Conservation (phyloP, 1,140 invertebrate species). For the Gonatopus flavifemur region DNA sequence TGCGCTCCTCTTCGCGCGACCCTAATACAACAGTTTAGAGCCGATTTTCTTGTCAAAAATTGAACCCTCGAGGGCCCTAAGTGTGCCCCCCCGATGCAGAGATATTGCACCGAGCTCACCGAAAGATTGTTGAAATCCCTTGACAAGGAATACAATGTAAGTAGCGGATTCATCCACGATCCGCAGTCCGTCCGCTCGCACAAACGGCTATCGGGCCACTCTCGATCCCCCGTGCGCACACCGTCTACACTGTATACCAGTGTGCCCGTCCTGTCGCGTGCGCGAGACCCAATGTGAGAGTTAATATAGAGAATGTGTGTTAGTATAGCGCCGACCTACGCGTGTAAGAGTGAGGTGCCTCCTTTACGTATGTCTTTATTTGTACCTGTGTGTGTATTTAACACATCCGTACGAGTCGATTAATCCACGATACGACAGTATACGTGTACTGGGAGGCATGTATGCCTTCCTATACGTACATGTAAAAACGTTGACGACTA, state of each 20-base stretch:
- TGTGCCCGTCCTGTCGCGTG: conserved; percentile 39
- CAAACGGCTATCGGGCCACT: conserved; percentile 57
- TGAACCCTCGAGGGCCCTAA: conserved; percentile 44
- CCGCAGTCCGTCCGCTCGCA: conserved; percentile 50
- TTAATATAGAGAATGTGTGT: conserved; percentile 14
- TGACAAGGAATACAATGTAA: conserved; percentile 72
- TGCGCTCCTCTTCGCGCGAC: conserved; percentile 47
- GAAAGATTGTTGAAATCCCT: conserved; percentile 67
- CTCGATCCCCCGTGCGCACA: conserved; percentile 48
- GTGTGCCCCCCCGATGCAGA: conserved; percentile 61
- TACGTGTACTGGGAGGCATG: too few relatives aligned
- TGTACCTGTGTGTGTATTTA: conserved; percentile 8
- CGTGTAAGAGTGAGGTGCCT: conserved; percentile 15
- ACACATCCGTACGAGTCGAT: not conserved
- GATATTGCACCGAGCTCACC: conserved; percentile 65
- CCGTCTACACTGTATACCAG: too few relatives aligned
- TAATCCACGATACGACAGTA: too few relatives aligned
- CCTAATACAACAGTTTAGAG: conserved; percentile 45
- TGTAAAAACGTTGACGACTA: conserved; percentile 18
- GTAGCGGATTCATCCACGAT: conserved; percentile 46
- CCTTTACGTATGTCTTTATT: conserved; percentile 19
- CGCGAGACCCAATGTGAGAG: conserved; percentile 33
- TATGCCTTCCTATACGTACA: not conserved
- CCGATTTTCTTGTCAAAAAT: conserved; percentile 43
- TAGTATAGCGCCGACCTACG: conserved; percentile 20